Conservation (phyloP, 2,113 vertebrate species). For the Muscicapa adusta region DNA sequence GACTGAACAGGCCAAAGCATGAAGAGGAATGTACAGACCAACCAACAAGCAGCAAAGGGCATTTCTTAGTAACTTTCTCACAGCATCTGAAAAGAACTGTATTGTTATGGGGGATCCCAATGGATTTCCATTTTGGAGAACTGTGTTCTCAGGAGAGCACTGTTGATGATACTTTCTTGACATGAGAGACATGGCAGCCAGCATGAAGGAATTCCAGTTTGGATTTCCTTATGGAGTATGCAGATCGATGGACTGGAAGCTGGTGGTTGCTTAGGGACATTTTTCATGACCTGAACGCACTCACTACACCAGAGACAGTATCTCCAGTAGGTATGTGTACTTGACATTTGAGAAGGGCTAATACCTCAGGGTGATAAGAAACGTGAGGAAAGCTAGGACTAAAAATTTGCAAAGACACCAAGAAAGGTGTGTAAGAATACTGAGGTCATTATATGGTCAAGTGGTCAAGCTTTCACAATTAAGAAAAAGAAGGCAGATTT, state of each 20-base stretch:
- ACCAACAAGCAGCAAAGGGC: not conserved
- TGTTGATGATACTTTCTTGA: not conserved
- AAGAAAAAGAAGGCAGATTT: not conserved
- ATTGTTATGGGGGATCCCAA: not conserved
- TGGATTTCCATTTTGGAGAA: not conserved
- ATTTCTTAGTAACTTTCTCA: not conserved
- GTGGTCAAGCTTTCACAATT: not conserved
- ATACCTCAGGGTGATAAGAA: not conserved
- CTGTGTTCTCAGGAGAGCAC: not conserved
- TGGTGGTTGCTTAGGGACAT: not conserved
- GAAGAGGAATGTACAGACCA: not conserved
- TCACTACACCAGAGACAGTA: not conserved
- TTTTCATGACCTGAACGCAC: not conserved
- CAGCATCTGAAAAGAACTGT: not conserved
- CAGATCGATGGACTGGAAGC: not conserved
- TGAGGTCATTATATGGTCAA: not conserved
- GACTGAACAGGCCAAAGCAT: not conserved
- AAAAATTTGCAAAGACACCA: not conserved
- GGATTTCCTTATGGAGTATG: not conserved
- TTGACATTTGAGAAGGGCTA: not conserved
- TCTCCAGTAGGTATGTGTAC: rapidly evolving
- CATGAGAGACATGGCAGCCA: not conserved
- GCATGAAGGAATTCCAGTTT: not conserved
- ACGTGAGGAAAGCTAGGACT: not conserved
- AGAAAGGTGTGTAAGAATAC: not conserved